Base-by-base conservation (phyloP, 2,113 vertebrate genomes). In the Dasypus novemcinctus region DNA sequence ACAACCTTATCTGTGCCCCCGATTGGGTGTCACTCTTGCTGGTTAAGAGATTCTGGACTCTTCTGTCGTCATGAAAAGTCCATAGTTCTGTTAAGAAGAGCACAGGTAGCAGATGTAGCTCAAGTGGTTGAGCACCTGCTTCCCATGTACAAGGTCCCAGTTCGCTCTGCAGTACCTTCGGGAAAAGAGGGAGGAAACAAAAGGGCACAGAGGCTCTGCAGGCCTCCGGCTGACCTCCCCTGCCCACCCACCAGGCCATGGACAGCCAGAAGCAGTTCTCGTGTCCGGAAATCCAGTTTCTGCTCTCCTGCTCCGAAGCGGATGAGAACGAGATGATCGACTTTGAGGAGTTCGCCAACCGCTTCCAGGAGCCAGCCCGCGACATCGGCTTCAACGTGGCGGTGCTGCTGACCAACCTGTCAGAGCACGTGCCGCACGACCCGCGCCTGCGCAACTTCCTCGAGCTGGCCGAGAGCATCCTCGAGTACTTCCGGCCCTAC, bases 281-380 rank as follows among this genome's bases (percentile, higher is more conserved):
- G 0, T 91, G 99, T 0, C 98, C 99, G 0, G 99, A 99, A 97
- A 99, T 99, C 98, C 99, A 99, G 98, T 99, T 99, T 98, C 98
- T 99, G n/a, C 98, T 99, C 4, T 99, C 99, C 0, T 99, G 99
- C 97, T 99, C 99, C 0, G 99, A 99, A 75, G 99, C 99, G 0
- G 99, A 99, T 3, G 99, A 99, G 98, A 99, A 99, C 1, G 99
- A 99, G 97, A 99, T 99, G 99, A 99, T 99, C 93, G 99, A 99
- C 97, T 99, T 98, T 0, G 99, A 99, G 59, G 99, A 99, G 86
- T 99, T 99, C 78, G 99, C 99, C 0, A 98, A 98, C 69, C 99
- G 99, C 66, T 99, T 99, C 98, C 99, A 99, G 85, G 99, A 99
- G 75, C 99, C 99, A 0, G 99, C 99, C 9, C 99, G 99, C 31